These are phyloP conservation scores for Xiphias gladius DNA, from an alignment of 2,113 vertebrate genomes.

Conservation along the genomic window DNA sequence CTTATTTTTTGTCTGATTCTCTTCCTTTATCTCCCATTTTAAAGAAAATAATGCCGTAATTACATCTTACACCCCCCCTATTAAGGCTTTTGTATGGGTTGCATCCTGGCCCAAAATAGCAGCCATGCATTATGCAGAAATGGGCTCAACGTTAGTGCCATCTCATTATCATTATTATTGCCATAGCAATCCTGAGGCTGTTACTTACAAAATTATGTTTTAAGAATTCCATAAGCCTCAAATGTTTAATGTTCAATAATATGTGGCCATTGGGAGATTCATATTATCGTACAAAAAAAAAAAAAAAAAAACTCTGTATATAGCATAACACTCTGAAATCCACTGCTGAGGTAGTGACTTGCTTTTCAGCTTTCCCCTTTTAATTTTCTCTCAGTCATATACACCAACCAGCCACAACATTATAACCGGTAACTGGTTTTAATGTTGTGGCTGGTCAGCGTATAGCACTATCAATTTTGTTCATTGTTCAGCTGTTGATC, in stretches of 20 bases:
- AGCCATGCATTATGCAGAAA: slow-evolving; percentile 41
- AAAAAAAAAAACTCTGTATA: not conserved
- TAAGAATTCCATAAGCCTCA: slow-evolving; percentile 27
- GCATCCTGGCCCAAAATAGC: slow-evolving; percentile 14
- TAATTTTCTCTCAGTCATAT: not conserved
- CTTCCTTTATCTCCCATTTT: slow-evolving; percentile 9
- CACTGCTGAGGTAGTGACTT: not conserved
- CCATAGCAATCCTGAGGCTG: slow-evolving; percentile 18
- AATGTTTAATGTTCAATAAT: slow-evolving; percentile 30
- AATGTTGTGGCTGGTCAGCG: too few relatives aligned
- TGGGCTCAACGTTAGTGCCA: slow-evolving; percentile 27
- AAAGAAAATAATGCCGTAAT: slow-evolving; percentile 46
- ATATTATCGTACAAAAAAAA: not conserved
- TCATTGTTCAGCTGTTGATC: slow-evolving; percentile 7
- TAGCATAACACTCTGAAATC: not conserved
- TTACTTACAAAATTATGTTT: slow-evolving; percentile 40
- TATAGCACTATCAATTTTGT: not conserved
- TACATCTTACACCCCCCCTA: slow-evolving; percentile 12
- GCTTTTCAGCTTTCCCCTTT: not conserved
- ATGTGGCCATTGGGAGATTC: not conserved
- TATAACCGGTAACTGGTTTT: too few relatives aligned
- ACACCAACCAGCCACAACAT: too few relatives aligned
- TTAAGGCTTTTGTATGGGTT: slow-evolving; percentile 19
- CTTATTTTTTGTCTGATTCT: slow-evolving; percentile 1
- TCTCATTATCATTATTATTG: slow-evolving; percentile 43